phyloP scores from a whole-genome alignment of 2,797 vertebrate genomes.

The Intellagama lesueurii region DNA sequence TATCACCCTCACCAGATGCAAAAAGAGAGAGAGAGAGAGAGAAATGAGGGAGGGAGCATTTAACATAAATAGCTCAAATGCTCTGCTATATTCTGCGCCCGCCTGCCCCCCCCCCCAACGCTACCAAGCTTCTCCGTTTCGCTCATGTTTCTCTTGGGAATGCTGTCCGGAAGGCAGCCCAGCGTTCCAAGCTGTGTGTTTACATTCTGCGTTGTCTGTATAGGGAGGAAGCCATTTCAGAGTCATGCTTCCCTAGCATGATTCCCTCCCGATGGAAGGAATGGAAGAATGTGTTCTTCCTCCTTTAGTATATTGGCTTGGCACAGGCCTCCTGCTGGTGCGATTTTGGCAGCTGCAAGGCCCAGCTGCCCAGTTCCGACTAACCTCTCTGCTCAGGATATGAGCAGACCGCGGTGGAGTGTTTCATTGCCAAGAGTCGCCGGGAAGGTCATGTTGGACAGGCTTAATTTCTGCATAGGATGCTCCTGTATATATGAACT shows the following conservation, averaged over 20 bases:
- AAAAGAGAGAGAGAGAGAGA: background rate
- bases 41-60: background rate
- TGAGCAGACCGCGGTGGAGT: conserved; percentile 9
- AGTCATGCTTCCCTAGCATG: conserved; percentile 24
- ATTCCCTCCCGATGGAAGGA: conserved; percentile 20
- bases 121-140: background rate
- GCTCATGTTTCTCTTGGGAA: background rate
- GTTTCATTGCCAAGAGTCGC: conserved; percentile 29
- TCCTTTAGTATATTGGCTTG: conserved; percentile 45
- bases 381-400: conserved; percentile 19
- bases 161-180: background rate
- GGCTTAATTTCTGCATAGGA: background rate
- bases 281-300: conserved; percentile 25
- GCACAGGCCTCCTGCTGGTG: background rate
- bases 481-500: background rate
- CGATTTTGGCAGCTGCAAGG: conserved; percentile 34
- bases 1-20: background rate
- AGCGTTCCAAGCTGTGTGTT: background rate
- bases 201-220: conserved; percentile 23
- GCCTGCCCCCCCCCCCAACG: background rate
- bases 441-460: background rate
- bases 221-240: conserved; percentile 13
- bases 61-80: background rate
- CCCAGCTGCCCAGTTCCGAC: conserved; percentile 32
- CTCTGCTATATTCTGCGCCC: background rate